Base-by-base conservation (phyloP, 2,888 invertebrate genomes). In the Drosophila rellima region DNA sequence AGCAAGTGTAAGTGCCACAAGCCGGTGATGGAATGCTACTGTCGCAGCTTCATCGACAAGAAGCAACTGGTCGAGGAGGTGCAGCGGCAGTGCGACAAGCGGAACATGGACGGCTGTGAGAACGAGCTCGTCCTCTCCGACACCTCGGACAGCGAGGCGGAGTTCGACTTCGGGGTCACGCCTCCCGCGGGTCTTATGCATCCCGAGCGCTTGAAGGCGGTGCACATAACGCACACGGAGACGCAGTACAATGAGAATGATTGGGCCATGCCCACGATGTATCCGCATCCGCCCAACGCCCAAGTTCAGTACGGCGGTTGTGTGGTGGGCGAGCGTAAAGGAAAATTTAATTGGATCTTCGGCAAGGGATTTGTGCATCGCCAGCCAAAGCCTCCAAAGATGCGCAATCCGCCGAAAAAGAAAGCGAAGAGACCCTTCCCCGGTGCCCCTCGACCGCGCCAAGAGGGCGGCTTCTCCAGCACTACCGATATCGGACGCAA, bases 101-200 rank as follows among this genome's bases (percentile, higher is more conserved):
- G 88, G 0, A 45, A 82, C 8, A 63, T 92, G 17, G 52, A 74
- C 2, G 59, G 70, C 45, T 85, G 90, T 23, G 83, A 81, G 26
- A 73, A 90, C 7, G 71, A 76, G 0, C 67, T 92, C 15, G 80
- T 91, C 0, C 75, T 92, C 0, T 88, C 92, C 0, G 92, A 92
- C 17, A 91, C 92, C 8, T 88, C 89, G 10, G 92, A 92, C 18
- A 92, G 90, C 20, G 95, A 95, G 68, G 94, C 94, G 1, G 95
- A 95, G 62, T 94, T 95, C 91, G 95, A 95, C 80, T 95, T 95
- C 40, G 95, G 95, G 67, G 95, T 95, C 56, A 95, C 95, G 0
- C 95, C 95, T 1, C 95, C 95, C 0, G 95, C 95, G 42, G 95
- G 95, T 0, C 93, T 95, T 39, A 95, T 95, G 54, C 94, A 94